phyloP scores from a whole-genome alignment of 2,113 vertebrate genomes.

The Sylvietta virens region DNA sequence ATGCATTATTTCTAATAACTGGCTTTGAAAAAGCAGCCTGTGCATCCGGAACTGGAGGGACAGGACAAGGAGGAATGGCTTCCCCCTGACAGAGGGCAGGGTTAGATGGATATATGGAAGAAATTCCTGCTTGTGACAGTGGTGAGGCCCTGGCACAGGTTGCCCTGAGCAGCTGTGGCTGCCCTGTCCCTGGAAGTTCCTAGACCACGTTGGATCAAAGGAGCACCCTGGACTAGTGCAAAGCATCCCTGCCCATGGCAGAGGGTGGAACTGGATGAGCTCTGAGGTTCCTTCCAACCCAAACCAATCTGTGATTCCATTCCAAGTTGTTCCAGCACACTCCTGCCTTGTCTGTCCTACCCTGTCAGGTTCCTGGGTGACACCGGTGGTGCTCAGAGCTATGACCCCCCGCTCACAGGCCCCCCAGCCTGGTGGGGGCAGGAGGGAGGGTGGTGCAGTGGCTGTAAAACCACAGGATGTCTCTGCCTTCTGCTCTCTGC shows the following conservation, averaged over 20 bases:
- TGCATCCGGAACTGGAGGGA: not conserved
- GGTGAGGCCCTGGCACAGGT: not conserved
- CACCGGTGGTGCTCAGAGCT: not conserved
- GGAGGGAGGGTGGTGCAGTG: not conserved
- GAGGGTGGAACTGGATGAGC: not conserved
- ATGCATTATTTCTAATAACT: not conserved
- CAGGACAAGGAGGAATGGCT: not conserved
- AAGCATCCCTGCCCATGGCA: not conserved
- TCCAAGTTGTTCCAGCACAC: not conserved
- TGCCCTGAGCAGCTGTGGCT: not conserved
- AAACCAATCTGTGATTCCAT: not conserved
- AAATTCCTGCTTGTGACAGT: not conserved
- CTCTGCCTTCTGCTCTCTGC: not conserved
- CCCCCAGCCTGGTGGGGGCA: too few relatives aligned
- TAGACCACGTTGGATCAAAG: not conserved
- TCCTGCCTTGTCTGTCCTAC: not conserved
- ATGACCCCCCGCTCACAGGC: rapidly evolving
- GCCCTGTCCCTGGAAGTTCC: not conserved
- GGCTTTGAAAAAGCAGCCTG: not conserved
- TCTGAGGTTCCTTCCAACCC: not conserved
- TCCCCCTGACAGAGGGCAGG: not conserved
- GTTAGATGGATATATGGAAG: not conserved
- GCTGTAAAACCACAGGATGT: not conserved
- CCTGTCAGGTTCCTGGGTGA: not conserved
- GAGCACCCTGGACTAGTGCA: not conserved